Evolutionary conservation across 2,797 vertebrate genomes (phyloP).

Genomic region (Glyptemys insculpta): DNA sequence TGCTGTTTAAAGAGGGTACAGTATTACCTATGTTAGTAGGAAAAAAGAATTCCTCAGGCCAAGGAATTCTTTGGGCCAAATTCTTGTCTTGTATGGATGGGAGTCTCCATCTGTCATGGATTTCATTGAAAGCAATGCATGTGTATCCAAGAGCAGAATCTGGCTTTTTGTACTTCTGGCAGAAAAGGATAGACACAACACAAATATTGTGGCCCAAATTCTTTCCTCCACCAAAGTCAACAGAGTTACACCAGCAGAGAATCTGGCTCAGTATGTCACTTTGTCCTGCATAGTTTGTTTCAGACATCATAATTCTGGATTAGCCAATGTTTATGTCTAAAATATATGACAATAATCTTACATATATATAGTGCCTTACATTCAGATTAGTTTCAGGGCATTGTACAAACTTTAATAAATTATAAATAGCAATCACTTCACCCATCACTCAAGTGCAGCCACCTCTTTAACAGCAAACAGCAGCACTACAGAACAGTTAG

Average conservation of each 20-base stretch:
- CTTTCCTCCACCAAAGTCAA: background rate
- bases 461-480: background rate
- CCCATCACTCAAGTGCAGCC: background rate
- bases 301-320: rapidly evolving
- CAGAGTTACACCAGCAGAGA: background rate
- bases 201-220: background rate
- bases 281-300: background rate
- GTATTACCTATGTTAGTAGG: background rate
- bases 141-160: background rate
- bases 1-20: background rate
- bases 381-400: background rate
- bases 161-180: background rate
- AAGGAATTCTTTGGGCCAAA: background rate
- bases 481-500: background rate
- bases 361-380: background rate
- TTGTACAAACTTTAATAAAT: background rate
- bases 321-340: background rate
- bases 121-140: background rate
- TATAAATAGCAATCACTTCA: background rate
- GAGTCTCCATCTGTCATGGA: background rate
- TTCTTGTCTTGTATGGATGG: background rate
- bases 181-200: background rate
- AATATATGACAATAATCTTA: background rate
- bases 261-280: background rate
- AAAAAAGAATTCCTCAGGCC: background rate